Base-by-base conservation (phyloP, 1,140 invertebrate species). In the Schmidtea mediterranea region DNA sequence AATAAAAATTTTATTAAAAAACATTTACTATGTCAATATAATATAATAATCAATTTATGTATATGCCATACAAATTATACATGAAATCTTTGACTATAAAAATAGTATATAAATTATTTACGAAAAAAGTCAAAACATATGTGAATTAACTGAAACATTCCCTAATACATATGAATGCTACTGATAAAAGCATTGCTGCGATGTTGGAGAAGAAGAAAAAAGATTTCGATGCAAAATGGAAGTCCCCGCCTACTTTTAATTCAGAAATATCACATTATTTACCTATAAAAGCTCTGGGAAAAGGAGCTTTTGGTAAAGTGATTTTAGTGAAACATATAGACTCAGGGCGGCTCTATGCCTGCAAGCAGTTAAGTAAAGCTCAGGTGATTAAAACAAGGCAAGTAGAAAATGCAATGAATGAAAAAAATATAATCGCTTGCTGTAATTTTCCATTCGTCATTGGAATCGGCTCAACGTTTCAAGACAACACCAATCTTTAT, bases 301-400 rank as follows among this genome's bases (percentile, higher is more conserved):
- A 90, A 3, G 92, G 92, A 15, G 95, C 87, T 1, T 98, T 98
- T 68, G 90, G 92, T n/a, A 74, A 90, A 50, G 92, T 98, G 0
- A 98, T 98, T 90, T 82, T 98, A 59, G 92, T 97, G 1, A 87
- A 95, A 71, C 83, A 95, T 68, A 97, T 95, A 71, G 76, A 79
- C 21, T 82, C 77, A 57, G 86, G 87, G 72, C 79, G 87, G 64
- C 92, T 82, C 68, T 95, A 84, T 70, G 87, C 87, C 53, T 95
- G 95, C 87, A 95, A 95, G 73, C 94, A 94, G 62, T 73, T 97
- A 58, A 86, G 95, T 66, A 95, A 97, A 73, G 87, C 94, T 66
- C 95, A 94, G 74, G 71, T 89, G 8, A n/a, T 40, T 16, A 16
- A 15, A 15, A 40, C 39, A 16, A 40, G 19, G 19, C n/a, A 16